Conservation (phyloP, 2,888 invertebrate species). For the Morpho deidamia region DNA sequence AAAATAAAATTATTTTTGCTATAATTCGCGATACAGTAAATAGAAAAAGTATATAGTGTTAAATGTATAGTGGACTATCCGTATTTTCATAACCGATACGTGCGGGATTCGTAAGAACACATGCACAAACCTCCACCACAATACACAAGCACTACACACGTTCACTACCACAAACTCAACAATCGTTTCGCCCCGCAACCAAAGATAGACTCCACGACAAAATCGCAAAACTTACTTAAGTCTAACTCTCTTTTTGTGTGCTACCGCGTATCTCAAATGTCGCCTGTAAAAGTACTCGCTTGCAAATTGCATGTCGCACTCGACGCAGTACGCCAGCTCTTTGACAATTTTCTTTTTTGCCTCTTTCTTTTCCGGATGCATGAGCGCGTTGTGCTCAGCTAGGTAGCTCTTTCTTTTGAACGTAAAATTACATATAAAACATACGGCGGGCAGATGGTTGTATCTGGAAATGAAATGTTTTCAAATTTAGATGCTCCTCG, state of each 20-base stretch:
- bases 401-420: conserved; percentile 30
- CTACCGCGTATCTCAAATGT: conserved; percentile 41
- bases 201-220: too few relatives aligned
- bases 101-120: too few relatives aligned
- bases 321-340: conserved; percentile 53
- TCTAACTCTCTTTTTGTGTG: conserved; percentile 36
- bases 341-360: conserved; percentile 18
- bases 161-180: too few relatives aligned
- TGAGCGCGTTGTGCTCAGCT: conserved; percentile 26
- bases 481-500: too few relatives aligned
- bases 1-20: too few relatives aligned
- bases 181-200: too few relatives aligned
- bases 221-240: conserved; percentile 37
- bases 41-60: too few relatives aligned
- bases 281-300: conserved; percentile 40
- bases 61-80: too few relatives aligned
- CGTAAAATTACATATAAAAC: conserved; percentile 31
- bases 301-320: conserved; percentile 49
- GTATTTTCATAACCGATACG: too few relatives aligned
- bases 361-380: conserved; percentile 29
- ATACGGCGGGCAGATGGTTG: conserved; percentile 36
- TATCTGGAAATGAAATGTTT: conserved; percentile 26
- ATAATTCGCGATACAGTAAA: too few relatives aligned
- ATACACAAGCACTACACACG: too few relatives aligned
- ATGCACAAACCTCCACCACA: too few relatives aligned